phyloP scores from a whole-genome alignment of 2,888 invertebrate species.

The Himalopsyche japonica region DNA sequence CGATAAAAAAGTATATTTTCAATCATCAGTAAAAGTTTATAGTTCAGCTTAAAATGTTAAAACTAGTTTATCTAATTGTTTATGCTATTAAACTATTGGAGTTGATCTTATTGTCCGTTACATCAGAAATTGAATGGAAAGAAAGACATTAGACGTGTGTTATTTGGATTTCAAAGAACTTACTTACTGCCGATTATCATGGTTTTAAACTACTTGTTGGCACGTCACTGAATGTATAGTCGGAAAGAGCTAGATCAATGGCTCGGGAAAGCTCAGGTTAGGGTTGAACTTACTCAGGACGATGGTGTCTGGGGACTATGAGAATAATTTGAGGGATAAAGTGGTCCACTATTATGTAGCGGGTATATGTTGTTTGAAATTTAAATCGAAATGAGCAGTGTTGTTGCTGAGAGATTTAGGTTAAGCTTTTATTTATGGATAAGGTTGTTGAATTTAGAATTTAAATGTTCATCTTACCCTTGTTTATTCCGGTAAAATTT shows the following conservation, averaged over 20 bases:
- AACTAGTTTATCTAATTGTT: too few species aligned
- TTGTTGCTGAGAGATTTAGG: background rate
- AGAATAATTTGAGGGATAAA: conserved; percentile 8
- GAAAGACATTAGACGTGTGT: too few species aligned
- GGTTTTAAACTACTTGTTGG: too few species aligned
- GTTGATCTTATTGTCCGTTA: too few species aligned
- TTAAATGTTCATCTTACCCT: background rate
- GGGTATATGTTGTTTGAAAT: conserved; percentile 8
- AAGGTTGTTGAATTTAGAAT: background rate
- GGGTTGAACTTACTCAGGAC: conserved; percentile 1
- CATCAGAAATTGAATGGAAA: too few species aligned
- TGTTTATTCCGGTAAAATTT: background rate
- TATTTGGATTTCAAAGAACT: too few species aligned
- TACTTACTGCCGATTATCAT: too few species aligned
- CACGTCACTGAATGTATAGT: background rate
- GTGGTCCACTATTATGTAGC: background rate
- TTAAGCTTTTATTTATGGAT: conserved; percentile 1
- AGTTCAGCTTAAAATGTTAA: too few species aligned
- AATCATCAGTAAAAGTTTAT: too few species aligned
- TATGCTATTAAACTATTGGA: too few species aligned
- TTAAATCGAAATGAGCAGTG: conserved; percentile 6
- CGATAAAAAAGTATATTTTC: too few species aligned
- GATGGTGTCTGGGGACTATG: background rate
- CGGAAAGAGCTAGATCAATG: conserved; percentile 19
- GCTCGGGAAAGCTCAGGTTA: conserved; percentile 10